Percentiles rank a stretch among this genome's conserved stretches.
phyloP scores from a whole-genome alignment of 2,113 vertebrate genomes.

The Rhabdomys dilectus region DNA sequence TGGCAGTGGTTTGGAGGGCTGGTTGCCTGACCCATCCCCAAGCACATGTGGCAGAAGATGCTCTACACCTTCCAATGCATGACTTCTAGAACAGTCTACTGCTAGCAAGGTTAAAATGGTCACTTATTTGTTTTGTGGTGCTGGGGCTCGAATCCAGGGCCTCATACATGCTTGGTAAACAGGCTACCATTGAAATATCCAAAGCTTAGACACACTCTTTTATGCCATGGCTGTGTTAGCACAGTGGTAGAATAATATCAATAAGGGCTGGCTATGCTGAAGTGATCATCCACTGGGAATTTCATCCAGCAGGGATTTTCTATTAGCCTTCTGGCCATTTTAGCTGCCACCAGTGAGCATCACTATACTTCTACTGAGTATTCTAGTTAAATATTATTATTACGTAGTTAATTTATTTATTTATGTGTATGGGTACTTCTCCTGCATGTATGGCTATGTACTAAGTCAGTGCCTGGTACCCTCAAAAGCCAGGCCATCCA shows the following conservation, averaged over 20 bases:
- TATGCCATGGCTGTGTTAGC: neutral
- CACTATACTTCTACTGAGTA: neutral
- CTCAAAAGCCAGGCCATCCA: neutral
- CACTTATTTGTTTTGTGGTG: neutral
- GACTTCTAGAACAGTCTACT: neutral
- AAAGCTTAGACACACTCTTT: neutral
- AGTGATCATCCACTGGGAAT: too few relatives aligned
- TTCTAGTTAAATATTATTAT: neutral
- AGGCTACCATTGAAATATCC: neutral
- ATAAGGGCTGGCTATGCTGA: neutral
- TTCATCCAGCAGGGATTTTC: too few relatives aligned
- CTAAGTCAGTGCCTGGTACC: neutral
- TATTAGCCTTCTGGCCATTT: neutral
- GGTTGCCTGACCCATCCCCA: neutral
- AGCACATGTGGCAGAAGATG: neutral
- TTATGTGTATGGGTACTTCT: neutral
- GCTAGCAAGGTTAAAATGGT: neutral
- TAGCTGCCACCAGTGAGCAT: fast-evolving
- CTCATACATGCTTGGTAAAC: neutral
- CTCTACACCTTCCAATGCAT: neutral
- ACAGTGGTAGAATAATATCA: neutral
- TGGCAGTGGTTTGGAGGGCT: neutral
- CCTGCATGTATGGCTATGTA: neutral
- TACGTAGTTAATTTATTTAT: neutral
- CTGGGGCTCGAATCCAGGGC: neutral